Base-by-base conservation (phyloP, 1,140 invertebrate genomes). In the Megalonaias nervosa region DNA sequence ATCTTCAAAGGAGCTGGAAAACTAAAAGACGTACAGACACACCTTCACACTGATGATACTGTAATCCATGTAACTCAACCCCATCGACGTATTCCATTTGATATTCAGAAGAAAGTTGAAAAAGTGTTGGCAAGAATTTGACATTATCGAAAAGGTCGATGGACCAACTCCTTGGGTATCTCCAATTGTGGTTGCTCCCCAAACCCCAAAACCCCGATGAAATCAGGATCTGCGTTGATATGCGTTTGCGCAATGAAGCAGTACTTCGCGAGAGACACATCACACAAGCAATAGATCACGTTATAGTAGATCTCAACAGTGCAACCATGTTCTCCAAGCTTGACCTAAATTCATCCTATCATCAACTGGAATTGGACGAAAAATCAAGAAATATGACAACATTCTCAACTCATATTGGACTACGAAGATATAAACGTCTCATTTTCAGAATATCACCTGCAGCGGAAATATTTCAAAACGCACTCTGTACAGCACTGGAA, bases 381-480 rank as follows among this genome's bases (percentile, higher is more conserved):
- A 73, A 78, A 0, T 84, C 78, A 9, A 16, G 82, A n/a, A 23
- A 66, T 17, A 82, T 83, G 2, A 81, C 76, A 60, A 82, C 80
- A 26, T 86, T 86, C 67, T 66, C 75, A 38, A 80, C 79, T 0
- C 85, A 85, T 71, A 48, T 78, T 23, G 82, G 80, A 12, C 23
- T 82, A 1, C 66, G 81, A 60, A 11, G 78, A 16, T 86, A 82
- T 58, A 71, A 84, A 59, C 26, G 79, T 0, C 17, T 82, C 14
- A 71, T 21, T 14, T 85, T 84, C 74, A 78, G 83, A 17, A 69
- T 85, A 12, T 69, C 72, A 38, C 71, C 65, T 9, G 82, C 81
- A 15, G 57, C 82, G 6, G 79, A 86, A 69, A 77, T 81, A 55
- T 85, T 85, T 71, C 82, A 82, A 69, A 58, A 81, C 26, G 60